Evolutionary conservation across 2,797 vertebrate genomes (phyloP), one percentile per base, ranked within the genome.

Genomic region (Margarornis squamiger): DNA sequence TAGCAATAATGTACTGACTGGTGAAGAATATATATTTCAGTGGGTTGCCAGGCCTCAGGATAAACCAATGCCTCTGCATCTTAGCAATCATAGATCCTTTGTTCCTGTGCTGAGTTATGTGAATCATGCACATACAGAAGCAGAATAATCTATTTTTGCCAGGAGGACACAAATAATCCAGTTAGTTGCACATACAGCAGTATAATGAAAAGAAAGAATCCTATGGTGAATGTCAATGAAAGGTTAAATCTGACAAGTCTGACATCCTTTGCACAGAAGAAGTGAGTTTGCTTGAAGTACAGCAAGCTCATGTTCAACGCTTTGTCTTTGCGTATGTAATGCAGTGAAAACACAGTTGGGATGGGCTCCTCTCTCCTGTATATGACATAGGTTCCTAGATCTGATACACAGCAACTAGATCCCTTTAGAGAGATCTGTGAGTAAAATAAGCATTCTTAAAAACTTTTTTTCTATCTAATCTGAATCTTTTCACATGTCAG

Each of bases 31-130:
- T 26, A 7, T 62, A 67, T 95, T 92, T 83, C 73, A 93, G 41
- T 8, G 2, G 15, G 21, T 57, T 88, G 49, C 49, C 38, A 84
- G 62, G 24, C 67, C 39, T 79, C 43, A 32, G 74, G 78, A 71
- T 63, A 36, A 72, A 55, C 29, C 34, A 82, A 6, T 34, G 12
- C 32, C 30, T 88, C 68, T 75, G 79, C 41, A 78, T 78, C 39
- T 94, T 29, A 93, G 70, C 79, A 92, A 88, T 95, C 91, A 91
- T 2, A 81, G 58, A 83, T 32, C 66, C 70, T 90, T 92, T 94
- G 82, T 88, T 96, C 79, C 86, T 81, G 24, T 45, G 15, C 73
- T 83, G 57, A 77, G 34, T 63, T 90, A 72, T 45, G 54, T 80
- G 65, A 86, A 86, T 75, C 39, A 30, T 84, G 66, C 82, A 88